These are phyloP conservation scores for Nestor notabilis DNA, from an alignment of 2,113 vertebrate species.

Conservation along the genomic window DNA sequence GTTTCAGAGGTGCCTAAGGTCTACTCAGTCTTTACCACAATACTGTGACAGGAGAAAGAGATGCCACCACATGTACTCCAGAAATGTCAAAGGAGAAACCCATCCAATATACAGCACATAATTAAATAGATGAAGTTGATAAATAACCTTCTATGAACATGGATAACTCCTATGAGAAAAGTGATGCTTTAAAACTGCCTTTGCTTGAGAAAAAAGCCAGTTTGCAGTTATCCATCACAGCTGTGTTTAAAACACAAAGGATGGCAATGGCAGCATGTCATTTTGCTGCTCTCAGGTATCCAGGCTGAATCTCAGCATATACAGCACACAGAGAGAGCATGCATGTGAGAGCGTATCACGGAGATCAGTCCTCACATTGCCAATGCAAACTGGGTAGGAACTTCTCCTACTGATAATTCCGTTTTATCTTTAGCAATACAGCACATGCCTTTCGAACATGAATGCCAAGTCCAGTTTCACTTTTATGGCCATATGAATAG, in stretches of 20 bases:
- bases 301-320: not conserved
- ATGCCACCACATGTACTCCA: not conserved
- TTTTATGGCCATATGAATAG: not conserved
- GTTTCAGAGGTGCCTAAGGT: not conserved
- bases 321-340: not conserved
- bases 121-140: not conserved
- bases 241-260: not conserved
- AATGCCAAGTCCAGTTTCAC: not conserved
- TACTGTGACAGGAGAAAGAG: not conserved
- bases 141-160: not conserved
- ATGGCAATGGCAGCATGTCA: not conserved
- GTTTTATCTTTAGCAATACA: not conserved
- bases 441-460: not conserved
- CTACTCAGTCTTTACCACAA: not conserved
- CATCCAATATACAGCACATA: not conserved
- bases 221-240: not conserved
- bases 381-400: not conserved
- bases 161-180: not conserved
- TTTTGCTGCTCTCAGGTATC: not conserved
- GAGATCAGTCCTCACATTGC: not conserved
- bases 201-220: not conserved
- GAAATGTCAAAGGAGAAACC: not conserved
- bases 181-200: not conserved
- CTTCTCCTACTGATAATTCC: not conserved
- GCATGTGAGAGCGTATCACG: fast-evolving